These are phyloP conservation scores for Myiopsitta monachus DNA, from an alignment of 2,113 vertebrate species.

Conservation along the genomic window DNA sequence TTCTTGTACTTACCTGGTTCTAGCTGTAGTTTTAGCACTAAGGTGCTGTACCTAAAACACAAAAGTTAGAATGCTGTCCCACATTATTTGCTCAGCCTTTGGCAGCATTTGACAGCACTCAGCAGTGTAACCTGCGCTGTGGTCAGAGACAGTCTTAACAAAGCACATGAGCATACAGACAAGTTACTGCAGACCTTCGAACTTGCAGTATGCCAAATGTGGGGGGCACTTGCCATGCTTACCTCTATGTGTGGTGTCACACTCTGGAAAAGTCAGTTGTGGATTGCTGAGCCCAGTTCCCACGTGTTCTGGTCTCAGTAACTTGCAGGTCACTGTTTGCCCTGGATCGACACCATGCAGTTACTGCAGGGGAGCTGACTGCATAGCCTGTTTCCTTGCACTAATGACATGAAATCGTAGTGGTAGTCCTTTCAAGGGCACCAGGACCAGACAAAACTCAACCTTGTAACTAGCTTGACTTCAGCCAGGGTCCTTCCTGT, in stretches of 20 bases:
- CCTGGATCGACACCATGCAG: accelerated
- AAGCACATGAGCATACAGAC: accelerated
- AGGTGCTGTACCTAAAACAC: background rate
- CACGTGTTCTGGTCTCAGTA: accelerated
- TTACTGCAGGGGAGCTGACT: background rate
- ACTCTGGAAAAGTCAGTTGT: background rate
- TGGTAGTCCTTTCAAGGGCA: background rate
- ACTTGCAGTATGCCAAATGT: background rate
- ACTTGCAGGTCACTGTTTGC: background rate
- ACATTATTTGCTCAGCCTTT: background rate
- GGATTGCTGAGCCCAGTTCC: background rate
- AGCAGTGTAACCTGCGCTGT: background rate
- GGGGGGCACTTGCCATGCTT: background rate
- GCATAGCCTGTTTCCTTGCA: background rate
- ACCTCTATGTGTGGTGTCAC: background rate
- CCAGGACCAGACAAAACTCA: background rate
- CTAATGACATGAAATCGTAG: accelerated
- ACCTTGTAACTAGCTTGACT: background rate
- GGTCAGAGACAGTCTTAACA: background rate
- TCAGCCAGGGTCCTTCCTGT: background rate
- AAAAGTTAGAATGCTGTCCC: background rate
- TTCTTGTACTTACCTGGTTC: background rate
- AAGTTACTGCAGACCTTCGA: background rate
- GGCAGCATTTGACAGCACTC: background rate
- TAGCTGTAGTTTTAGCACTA: background rate